Evolutionary conservation across 2,113 vertebrate species (phyloP).

Genomic region (Leucosticte australis): DNA sequence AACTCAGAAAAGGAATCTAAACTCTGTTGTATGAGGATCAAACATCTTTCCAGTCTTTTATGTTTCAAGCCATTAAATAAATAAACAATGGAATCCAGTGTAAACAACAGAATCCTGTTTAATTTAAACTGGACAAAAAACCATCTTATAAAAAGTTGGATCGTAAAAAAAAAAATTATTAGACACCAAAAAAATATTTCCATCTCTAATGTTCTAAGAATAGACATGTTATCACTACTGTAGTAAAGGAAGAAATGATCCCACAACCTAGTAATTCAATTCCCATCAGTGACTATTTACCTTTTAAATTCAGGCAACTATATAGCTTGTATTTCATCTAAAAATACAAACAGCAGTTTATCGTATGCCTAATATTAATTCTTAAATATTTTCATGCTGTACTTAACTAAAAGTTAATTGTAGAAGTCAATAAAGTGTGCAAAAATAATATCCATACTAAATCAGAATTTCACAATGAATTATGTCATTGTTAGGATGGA

Average conservation of each 20-base stretch:
- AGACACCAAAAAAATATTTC: background rate
- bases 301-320: constrained; percentile 20
- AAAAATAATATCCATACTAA: constrained; percentile 56
- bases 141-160: background rate
- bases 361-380: constrained; percentile 17
- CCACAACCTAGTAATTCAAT: background rate
- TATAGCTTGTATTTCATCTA: background rate
- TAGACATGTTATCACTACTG: background rate
- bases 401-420: constrained; percentile 31
- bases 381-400: constrained; percentile 46
- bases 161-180: background rate
- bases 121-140: background rate
- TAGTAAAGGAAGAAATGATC: background rate
- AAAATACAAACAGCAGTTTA: constrained; percentile 31
- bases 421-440: constrained; percentile 28
- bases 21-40: background rate
- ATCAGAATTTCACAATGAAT: constrained; percentile 36
- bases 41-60: background rate
- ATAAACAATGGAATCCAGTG: background rate
- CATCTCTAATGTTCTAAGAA: background rate
- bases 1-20: background rate
- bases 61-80: background rate
- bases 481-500: constrained; percentile 48
- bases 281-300: background rate
- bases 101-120: background rate